A percentile compares a stretch with the other conserved stretches of the same genome.
Evolutionary conservation across 2,113 vertebrate species (phyloP).

Genomic region (Acrocephalus kingi): DNA sequence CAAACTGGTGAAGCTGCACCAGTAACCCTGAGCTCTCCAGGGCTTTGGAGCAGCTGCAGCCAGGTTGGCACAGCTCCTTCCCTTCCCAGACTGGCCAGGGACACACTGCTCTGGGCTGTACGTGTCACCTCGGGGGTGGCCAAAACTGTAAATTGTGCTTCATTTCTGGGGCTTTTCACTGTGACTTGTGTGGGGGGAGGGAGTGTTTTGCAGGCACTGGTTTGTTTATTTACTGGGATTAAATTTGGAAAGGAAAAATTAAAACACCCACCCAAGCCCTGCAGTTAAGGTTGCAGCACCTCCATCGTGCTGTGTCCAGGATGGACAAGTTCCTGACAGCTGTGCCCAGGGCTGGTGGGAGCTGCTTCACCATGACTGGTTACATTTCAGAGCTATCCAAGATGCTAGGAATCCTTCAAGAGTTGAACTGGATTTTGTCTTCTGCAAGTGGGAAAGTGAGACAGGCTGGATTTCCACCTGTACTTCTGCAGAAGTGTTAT

Average conservation of each 20-base stretch:
- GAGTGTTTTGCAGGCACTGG: not conserved
- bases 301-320: not conserved
- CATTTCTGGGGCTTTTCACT: not conserved
- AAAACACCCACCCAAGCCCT: not conserved
- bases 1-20: not conserved
- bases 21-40: not conserved
- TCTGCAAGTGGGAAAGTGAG: not conserved
- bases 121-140: not conserved
- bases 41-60: not conserved
- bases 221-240: not conserved
- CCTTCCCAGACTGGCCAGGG: not conserved
- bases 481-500: not conserved
- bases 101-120: not conserved
- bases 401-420: not conserved
- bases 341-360: not conserved
- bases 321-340: not conserved
- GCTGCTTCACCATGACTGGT: not conserved
- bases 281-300: not conserved
- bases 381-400: not conserved
- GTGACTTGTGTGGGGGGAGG: rapidly evolving
- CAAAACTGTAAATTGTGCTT: not conserved
- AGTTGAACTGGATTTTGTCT: not conserved
- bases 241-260: not conserved
- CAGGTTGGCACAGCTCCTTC: not conserved
- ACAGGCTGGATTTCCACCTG: not conserved